Conservation (phyloP, 2,888 invertebrate genomes). For the Trachelus stipa region DNA sequence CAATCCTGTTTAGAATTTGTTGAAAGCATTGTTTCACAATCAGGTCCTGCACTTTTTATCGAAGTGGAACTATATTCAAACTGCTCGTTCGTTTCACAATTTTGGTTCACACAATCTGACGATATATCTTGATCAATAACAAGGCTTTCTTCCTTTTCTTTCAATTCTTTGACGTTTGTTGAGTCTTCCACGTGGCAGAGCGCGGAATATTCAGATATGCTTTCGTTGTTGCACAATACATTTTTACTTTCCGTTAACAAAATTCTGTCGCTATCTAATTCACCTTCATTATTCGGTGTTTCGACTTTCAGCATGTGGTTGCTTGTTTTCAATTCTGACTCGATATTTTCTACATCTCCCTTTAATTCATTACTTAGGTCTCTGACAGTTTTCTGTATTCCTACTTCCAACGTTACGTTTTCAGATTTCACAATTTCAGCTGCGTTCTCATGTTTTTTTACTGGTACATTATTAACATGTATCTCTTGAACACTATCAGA, state of each 20-base stretch:
- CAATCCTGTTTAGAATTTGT: not conserved
- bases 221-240: not conserved
- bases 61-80: not conserved
- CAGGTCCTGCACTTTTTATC: not conserved
- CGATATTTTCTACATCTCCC: not conserved
- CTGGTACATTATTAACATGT: slow-evolving; percentile 1
- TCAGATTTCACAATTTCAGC: not conserved
- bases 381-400: not conserved
- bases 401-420: not conserved
- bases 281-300: not conserved
- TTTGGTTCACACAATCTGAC: not conserved
- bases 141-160: not conserved
- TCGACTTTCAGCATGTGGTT: not conserved
- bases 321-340: not conserved
- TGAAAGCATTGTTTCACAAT: not conserved
- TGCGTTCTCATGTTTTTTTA: not conserved
- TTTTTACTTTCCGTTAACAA: not conserved
- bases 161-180: not conserved
- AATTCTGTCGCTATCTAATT: not conserved
- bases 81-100: not conserved
- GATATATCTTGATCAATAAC: not conserved
- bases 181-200: not conserved
- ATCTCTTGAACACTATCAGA: not conserved
- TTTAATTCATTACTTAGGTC: not conserved
- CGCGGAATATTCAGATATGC: not conserved